Evolutionary conservation across 2,797 vertebrate genomes (phyloP).

Genomic region (Podargus strigoides): DNA sequence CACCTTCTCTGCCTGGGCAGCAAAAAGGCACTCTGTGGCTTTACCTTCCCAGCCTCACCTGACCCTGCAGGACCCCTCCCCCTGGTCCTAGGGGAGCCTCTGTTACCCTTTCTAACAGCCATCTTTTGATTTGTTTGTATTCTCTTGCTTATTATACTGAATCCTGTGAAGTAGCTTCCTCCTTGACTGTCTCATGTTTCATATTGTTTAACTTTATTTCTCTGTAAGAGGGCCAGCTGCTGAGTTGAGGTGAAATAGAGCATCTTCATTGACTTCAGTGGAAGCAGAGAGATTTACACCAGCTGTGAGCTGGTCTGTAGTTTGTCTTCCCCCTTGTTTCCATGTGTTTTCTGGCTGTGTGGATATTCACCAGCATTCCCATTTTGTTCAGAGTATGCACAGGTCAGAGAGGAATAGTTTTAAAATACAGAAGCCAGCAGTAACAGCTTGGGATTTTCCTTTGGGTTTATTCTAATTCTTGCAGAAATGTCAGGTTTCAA

Average conservation of each 20-base stretch:
- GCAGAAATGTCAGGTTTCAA: background rate
- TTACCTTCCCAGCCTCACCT: background rate
- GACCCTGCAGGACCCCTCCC: background rate
- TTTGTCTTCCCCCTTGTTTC: background rate
- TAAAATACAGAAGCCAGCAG: background rate
- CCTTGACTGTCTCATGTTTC: background rate
- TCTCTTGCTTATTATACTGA: background rate
- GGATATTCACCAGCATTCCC: background rate
- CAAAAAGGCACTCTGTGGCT: background rate
- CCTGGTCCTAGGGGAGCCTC: background rate
- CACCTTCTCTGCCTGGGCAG: background rate
- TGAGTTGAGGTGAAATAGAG: background rate
- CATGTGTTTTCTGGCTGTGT: background rate
- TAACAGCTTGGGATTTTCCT: background rate
- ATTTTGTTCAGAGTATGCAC: background rate
- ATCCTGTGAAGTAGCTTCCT: background rate
- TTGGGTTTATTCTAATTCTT: background rate
- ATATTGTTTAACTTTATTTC: background rate
- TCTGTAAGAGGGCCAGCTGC: background rate
- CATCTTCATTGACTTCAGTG: background rate
- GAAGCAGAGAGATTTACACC: background rate
- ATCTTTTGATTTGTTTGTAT: background rate
- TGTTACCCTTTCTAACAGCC: background rate
- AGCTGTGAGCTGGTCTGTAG: constrained; percentile 4
- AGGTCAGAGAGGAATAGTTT: background rate